Percentiles rank a stretch among this genome's conserved stretches.
These are phyloP conservation scores for Pyrocephalus nanus DNA, from an alignment of 2,797 vertebrate genomes.

Conservation along the genomic window DNA sequence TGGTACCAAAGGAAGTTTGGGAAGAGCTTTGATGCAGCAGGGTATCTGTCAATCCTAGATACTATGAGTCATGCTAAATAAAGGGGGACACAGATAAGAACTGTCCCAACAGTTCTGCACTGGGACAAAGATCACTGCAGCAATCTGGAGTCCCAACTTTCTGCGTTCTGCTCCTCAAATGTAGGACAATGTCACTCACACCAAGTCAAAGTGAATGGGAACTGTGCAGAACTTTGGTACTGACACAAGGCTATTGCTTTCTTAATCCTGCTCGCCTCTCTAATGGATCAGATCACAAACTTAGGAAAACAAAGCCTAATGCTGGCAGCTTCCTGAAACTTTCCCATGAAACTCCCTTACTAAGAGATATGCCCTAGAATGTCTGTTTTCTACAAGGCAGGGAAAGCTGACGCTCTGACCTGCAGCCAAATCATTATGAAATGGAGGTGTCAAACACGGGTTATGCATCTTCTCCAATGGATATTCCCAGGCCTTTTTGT, in stretches of 20 bases:
- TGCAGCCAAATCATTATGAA: background rate
- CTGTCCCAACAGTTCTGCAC: background rate
- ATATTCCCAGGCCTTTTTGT: background rate
- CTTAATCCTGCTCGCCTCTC: background rate
- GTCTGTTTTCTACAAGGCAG: background rate
- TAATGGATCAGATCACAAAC: rapidly evolving
- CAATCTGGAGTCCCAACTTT: background rate
- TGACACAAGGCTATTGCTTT: background rate
- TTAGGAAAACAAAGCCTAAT: background rate
- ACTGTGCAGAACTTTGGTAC: background rate
- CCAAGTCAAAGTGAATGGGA: background rate
- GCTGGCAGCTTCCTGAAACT: background rate
- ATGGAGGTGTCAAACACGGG: background rate
- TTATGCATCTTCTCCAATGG: background rate
- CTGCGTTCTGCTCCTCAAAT: background rate
- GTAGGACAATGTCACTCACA: background rate
- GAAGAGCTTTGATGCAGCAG: background rate
- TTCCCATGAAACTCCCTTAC: background rate
- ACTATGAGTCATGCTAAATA: background rate
- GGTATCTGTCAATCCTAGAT: background rate
- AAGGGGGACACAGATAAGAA: background rate
- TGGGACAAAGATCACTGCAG: background rate
- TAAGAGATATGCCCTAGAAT: background rate
- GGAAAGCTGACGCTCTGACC: background rate
- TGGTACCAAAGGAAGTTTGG: background rate